These are phyloP conservation scores for Onychostruthus taczanowskii DNA, from an alignment of 2,113 vertebrate species.

Conservation along the genomic window DNA sequence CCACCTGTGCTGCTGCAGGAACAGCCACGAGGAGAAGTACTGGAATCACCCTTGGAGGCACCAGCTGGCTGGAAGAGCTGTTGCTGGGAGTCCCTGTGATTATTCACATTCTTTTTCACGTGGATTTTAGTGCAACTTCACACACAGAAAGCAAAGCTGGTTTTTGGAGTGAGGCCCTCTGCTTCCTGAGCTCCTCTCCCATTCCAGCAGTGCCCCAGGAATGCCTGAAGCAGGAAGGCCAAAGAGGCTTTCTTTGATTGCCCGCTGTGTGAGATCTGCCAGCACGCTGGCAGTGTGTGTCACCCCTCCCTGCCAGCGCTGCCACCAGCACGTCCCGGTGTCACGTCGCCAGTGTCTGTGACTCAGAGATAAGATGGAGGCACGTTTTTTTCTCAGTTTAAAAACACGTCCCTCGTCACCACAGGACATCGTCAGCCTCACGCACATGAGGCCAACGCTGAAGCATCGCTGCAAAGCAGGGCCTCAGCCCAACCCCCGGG, in stretches of 20 bases:
- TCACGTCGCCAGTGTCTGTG: not conserved
- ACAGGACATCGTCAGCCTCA: accelerated
- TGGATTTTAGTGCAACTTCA: not conserved
- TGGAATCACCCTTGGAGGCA: not conserved
- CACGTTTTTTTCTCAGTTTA: not conserved
- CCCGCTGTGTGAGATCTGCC: not conserved
- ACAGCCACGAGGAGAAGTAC: not conserved
- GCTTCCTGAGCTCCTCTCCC: not conserved
- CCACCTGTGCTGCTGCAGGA: not conserved
- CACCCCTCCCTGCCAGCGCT: not conserved
- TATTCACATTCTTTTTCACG: not conserved
- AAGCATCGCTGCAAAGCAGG: not conserved
- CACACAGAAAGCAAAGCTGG: not conserved
- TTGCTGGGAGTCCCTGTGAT: not conserved
- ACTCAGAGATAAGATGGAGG: slow-evolving; percentile 40
- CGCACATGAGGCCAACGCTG: accelerated
- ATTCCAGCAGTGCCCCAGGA: not conserved
- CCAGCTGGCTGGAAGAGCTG: not conserved
- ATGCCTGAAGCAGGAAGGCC: not conserved
- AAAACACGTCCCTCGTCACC: not conserved
- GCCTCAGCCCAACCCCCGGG: not conserved
- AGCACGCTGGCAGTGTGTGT: accelerated
- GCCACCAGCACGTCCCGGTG: not conserved
- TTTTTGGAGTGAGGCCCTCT: not conserved
- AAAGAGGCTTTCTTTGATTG: not conserved